Evolutionary conservation across 2,888 invertebrate genomes (phyloP).

Genomic region (Macrosiphum euphorbiae): DNA sequence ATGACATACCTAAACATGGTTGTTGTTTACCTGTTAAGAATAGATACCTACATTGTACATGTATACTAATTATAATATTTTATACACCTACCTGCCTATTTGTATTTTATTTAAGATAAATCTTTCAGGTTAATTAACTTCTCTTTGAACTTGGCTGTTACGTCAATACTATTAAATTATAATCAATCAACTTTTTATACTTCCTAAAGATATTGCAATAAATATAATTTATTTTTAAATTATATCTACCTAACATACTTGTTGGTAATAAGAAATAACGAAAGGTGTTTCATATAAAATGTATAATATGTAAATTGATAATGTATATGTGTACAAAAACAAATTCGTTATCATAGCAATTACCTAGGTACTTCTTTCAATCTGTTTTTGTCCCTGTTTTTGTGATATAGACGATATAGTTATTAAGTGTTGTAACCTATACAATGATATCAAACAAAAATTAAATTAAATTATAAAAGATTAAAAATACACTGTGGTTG

Average conservation of each 20-base stretch:
- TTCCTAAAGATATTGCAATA: conserved; percentile 5
- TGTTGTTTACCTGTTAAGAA: neutral
- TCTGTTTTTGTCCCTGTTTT: neutral
- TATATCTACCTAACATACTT: neutral
- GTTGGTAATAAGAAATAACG: neutral
- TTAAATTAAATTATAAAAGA: neutral
- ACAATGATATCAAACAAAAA: neutral
- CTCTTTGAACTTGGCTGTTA: conserved; percentile 37
- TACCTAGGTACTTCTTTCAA: too few relatives aligned
- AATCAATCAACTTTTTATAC: conserved; percentile 27
- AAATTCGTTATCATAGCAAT: neutral
- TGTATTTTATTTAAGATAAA: conserved; percentile 32
- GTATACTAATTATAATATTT: neutral
- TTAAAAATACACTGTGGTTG: neutral
- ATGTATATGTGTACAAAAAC: neutral
- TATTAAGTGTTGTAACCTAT: neutral
- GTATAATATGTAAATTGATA: neutral
- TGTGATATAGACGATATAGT: too few relatives aligned
- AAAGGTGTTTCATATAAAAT: neutral
- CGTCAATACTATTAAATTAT: conserved; percentile 44
- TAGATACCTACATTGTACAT: neutral
- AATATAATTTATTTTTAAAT: conserved; percentile 38
- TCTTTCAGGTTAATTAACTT: conserved; percentile 44
- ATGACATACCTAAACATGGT: neutral
- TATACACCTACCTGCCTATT: neutral